Evolutionary conservation across 2,113 vertebrate genomes (phyloP), one percentile per base, ranked within the genome.

Genomic region (Thunnus thynnus): DNA sequence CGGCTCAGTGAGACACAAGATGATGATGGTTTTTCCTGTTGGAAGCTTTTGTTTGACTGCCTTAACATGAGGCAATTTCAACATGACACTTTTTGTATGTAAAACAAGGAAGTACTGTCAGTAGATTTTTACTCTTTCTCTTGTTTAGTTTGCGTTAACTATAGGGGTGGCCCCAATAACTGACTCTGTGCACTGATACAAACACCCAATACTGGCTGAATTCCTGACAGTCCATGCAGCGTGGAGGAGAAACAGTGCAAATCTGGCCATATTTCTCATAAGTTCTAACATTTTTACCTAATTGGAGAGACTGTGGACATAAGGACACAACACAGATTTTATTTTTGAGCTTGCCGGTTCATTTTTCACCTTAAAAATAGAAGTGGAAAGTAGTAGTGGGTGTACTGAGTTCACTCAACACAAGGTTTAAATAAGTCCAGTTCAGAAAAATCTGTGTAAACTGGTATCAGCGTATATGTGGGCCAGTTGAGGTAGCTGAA

Each of bases 31-130:
- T 41, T 41, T 47, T 12, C 46, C 20, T 22, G 69, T 30, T n/a
- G 47, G 27, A 62, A 65, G 22, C 11, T 80, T 69, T 36, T 67
- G 25, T 72, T 65, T 9, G 3, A 46, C 57, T 22, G 64, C 70
- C 63, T 63, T 64, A 72, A 72, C 67, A 48, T 13, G 17, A 65
- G 69, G 55, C 44, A 46, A 56, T 74, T 72, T 68, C 36, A 56
- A 48, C 18, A n/a, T 8, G 16, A 74, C 52, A 54, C 25, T 20
- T 61, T 66, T 64, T 67, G 57, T 67, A 10, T 41, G 51, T 56
- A 18, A 64, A 74, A 67, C 22, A 54, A 3, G 1, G 14, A 46
- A 65, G 41, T 36, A 17, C 32, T 11, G 30, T 67, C 27, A 3
- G 14, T 57, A 52, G 30, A 17, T 63, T 22, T 25, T 48, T 18